Conservation (phyloP, 2,888 invertebrate species). For the Incurvaria masculella region DNA sequence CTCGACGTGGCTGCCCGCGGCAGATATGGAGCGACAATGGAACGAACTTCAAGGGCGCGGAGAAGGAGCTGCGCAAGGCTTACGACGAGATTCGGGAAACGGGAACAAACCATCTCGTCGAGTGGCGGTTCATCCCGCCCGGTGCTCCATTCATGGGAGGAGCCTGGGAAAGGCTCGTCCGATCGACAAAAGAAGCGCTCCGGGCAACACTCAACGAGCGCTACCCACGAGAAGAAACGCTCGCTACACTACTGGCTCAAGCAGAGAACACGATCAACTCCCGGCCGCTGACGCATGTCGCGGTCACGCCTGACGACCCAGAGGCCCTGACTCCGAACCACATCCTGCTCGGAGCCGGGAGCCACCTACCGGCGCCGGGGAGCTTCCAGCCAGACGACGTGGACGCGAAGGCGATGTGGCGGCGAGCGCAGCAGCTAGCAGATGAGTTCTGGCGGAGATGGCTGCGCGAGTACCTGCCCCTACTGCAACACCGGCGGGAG, state of each 20-base stretch:
- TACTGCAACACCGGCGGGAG: constrained; percentile 1
- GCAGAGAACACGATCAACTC: constrained; percentile 3
- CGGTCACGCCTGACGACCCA: background rate
- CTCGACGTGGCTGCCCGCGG: constrained; percentile 8
- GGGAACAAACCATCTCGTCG: background rate
- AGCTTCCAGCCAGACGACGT: background rate
- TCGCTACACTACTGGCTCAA: constrained; percentile 4
- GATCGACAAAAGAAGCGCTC: background rate
- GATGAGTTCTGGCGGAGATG: background rate
- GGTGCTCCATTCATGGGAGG: constrained; percentile 5
- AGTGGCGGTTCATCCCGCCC: constrained; percentile 5
- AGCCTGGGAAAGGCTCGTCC: constrained; percentile 3
- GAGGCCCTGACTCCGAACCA: constrained; percentile 5
- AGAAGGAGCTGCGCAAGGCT: background rate
- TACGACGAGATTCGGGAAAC: background rate
- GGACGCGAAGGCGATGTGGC: background rate
- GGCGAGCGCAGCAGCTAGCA: background rate
- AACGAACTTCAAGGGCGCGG: constrained; percentile 8
- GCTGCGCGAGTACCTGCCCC: background rate
- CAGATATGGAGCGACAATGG: constrained; percentile 11
- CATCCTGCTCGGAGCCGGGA: background rate
- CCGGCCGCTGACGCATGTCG: constrained; percentile 1
- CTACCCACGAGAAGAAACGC: background rate
- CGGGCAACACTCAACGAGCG: background rate
- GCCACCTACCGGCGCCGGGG: background rate